Base-by-base conservation (phyloP, 2,797 vertebrate species). In the Megalops cyprinoides region DNA sequence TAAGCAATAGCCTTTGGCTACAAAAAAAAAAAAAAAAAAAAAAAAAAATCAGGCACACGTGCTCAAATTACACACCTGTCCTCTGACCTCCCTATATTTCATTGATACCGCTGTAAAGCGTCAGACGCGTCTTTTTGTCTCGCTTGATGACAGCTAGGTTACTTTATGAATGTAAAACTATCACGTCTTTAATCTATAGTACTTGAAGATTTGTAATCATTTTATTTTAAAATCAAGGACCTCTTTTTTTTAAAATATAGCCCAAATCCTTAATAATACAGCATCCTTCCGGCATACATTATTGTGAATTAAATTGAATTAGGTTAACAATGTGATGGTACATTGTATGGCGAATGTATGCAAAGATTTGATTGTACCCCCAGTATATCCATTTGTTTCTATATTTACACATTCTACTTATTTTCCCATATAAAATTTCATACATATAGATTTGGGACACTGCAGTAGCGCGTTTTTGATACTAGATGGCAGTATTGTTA, bases 61-160 rank as follows among this genome's bases (percentile, higher is more conserved):
- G 67, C 23, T 65, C 60, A 65, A 37, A 65, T 65, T 34, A 65
- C 67, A 23, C 67, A 71, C 67, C 67, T 71, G 67, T 44, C 15
- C 20, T 23, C 37, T 20, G 20, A 20, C 15, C 34, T 20, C n/a
- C 60, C 6, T 65, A 42, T 71, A 7, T n/a, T 42, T 71, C 42
- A 71, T 71, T 71, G 67, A 71, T 71, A 20, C 3, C 7, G 37
- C 67, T 42, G 67, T 37, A 67, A 18, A 18, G 12, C 39, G 20
- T 67, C 4, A n/a, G 34, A 23, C 6, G 18, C 39, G 65, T 8
- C 34, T 42, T 42, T 69, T 6, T 39, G 34, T 42, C 37, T 23
- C 65, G 4, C 15, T 39, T 4, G 31, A 1, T 67, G 4, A 42
- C 37, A 23, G 53, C 67, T n/a, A n/a, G n/a, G n/a, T n/a, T n/a